Evolutionary conservation across 2,888 invertebrate species (phyloP), one percentile per base, ranked within the genome.

Genomic region (Physocephala rufipes): DNA sequence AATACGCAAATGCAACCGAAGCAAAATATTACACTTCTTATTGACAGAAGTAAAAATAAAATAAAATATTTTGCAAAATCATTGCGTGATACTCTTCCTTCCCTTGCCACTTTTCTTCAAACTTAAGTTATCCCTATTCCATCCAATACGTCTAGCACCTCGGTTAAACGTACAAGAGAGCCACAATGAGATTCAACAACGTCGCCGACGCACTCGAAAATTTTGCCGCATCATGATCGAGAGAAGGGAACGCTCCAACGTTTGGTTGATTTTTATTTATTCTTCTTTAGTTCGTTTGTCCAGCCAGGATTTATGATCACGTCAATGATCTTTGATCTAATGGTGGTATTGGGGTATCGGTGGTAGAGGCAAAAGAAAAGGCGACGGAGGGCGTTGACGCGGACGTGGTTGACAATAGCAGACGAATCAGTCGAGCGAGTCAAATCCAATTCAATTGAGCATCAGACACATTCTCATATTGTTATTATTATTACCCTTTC

Each of bases 321-420:
- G 74, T 74, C 74, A 72, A 74, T 71, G 71, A 74, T 72, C 74
- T 74, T 71, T 74, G 74, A 74, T 72, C 72, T 69, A 66, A 55
- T 55, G 55, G 55, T 19, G 68, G 49, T 9, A 4, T 7, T 36
- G 5, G 36, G 36, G 36, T 36, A 9, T 7, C 9, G 36, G 5
- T 9, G 9, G 36, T 36, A 36, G 71, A 67, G 71, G 67, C 73
- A 59, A 59, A 68, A 51, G 51, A 55, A 64, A 68, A 24, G 28
- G 55, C 51, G 21, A 55, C 9, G 63, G n/a, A 16, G 16, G 45
- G 19, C 21, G 15, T 2, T 19, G 43, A 13, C 36, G 43, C n/a
- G 21, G 12, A 12, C 53, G 53, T 28, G 15, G 24, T 15, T 28
- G 4, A 58, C 58, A 15, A 15, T 9, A 24, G 28, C 58, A 26